A percentile compares a stretch with the other conserved stretches of the same genome.
phyloP scores from a whole-genome alignment of 2,113 vertebrate genomes.

The Hydrochoerus hydrochaeris region DNA sequence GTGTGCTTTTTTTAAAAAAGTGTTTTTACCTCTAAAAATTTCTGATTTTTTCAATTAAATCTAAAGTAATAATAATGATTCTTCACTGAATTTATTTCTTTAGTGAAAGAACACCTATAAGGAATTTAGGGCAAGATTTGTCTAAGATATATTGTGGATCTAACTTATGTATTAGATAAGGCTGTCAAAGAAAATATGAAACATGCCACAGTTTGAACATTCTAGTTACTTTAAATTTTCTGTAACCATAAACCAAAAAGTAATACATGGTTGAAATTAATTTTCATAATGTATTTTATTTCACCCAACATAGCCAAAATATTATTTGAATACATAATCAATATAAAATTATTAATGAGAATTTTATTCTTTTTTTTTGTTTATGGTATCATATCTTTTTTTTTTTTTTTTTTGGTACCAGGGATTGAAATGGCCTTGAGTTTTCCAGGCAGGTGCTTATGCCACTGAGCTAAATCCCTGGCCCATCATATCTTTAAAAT shows the following conservation, averaged over 20 bases:
- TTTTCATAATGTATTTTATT: conserved; percentile 10
- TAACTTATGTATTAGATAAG: background rate
- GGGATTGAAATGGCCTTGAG: too few relatives aligned
- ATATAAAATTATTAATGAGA: background rate
- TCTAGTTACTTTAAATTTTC: background rate
- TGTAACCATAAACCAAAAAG: background rate
- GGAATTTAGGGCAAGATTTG: background rate
- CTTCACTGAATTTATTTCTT: background rate
- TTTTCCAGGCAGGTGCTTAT: too few relatives aligned
- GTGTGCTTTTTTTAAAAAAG: background rate
- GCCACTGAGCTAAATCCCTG: too few relatives aligned
- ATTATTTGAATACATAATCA: background rate
- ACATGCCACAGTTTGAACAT: background rate
- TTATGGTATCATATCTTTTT: background rate
- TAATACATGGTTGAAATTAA: background rate
- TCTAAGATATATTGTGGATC: background rate
- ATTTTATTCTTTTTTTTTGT: background rate
- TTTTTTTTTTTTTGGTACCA: too few relatives aligned
- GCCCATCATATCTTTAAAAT: background rate
- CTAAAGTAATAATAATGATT: conserved; percentile 24
- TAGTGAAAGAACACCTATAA: background rate
- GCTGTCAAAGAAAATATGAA: background rate
- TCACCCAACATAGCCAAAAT: background rate
- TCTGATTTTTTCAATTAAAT: background rate
- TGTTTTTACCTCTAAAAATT: background rate